Evolutionary conservation across 2,113 vertebrate species (phyloP).

Genomic region (Indicator maculatus): DNA sequence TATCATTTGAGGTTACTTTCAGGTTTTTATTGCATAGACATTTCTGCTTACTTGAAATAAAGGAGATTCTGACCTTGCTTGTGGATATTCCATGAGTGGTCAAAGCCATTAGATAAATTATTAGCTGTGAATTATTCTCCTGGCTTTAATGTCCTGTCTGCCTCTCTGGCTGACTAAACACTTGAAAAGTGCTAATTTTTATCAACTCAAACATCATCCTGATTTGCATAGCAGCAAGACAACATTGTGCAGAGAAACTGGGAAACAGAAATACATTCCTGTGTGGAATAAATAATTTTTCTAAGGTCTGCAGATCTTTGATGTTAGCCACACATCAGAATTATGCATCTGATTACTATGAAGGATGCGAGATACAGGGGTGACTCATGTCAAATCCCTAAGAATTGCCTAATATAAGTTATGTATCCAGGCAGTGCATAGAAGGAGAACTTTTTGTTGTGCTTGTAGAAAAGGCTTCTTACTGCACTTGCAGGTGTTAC

Average conservation of each 20-base stretch:
- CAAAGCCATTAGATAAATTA: neutral
- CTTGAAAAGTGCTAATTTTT: neutral
- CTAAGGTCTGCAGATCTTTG: neutral
- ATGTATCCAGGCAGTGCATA: neutral
- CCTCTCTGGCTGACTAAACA: neutral
- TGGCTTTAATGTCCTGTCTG: neutral
- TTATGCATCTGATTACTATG: neutral
- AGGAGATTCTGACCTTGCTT: neutral
- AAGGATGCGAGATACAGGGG: neutral
- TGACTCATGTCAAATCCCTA: neutral
- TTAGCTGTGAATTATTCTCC: neutral
- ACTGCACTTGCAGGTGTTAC: neutral
- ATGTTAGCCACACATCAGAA: neutral
- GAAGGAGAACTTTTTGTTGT: neutral
- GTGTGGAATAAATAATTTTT: neutral
- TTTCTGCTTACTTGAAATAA: neutral
- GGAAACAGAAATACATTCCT: neutral
- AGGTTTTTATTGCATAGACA: neutral
- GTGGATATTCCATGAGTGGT: neutral
- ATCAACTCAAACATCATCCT: neutral
- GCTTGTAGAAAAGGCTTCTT: neutral
- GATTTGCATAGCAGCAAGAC: neutral
- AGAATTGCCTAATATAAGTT: neutral
- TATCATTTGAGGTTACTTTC: neutral
- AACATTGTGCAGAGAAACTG: neutral